Conservation (phyloP, 2,113 vertebrate genomes). For the Onychostruthus taczanowskii region DNA sequence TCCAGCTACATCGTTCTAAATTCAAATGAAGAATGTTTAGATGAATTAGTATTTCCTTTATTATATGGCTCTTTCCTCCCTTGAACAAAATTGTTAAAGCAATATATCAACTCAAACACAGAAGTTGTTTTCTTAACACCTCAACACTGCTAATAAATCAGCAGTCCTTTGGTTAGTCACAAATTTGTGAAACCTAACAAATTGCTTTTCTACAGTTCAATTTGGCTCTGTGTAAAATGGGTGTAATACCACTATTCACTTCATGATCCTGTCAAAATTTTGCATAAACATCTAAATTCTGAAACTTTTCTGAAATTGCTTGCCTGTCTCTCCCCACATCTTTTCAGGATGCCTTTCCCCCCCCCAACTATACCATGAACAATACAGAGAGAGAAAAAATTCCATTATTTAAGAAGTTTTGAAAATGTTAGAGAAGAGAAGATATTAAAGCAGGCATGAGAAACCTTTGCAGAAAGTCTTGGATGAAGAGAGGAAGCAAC, state of each 20-base stretch:
- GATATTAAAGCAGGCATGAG: not conserved
- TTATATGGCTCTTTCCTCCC: not conserved
- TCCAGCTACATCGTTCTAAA: not conserved
- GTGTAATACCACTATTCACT: not conserved
- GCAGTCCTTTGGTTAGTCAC: not conserved
- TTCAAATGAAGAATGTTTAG: not conserved
- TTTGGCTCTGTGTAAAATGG: not conserved
- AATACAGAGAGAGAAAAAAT: not conserved
- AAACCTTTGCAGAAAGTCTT: not conserved
- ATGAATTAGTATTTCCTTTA: not conserved
- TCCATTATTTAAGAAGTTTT: not conserved
- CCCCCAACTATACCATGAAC: not conserved
- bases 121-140: not conserved
- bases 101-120: not conserved
- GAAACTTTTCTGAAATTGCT: not conserved
- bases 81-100: not conserved
- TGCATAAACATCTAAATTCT: not conserved
- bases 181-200: not conserved
- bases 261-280: not conserved
- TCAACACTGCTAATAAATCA: not conserved
- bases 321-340: not conserved
- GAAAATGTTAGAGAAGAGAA: not conserved
- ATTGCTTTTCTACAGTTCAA: not conserved
- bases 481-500: not conserved
- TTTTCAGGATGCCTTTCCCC: not conserved